Evolutionary conservation across 2,888 invertebrate species (phyloP).

Genomic region (Deroplatys truncata): DNA sequence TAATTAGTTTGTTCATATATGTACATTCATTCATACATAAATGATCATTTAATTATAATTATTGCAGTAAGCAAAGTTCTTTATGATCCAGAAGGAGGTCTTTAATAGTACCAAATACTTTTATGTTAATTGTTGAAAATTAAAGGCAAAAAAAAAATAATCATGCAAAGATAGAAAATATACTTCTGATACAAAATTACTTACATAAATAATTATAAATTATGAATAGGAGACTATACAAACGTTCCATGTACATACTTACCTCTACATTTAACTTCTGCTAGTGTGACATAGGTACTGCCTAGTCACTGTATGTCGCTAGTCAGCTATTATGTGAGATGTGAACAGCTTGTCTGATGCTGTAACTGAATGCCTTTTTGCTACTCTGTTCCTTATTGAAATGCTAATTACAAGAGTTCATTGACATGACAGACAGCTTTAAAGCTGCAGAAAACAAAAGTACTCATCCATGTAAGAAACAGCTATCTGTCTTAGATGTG

Average conservation of each 20-base stretch:
- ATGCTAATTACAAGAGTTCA: not conserved
- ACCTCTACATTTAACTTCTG: not conserved
- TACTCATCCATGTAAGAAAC: not conserved
- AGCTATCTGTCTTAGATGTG: not conserved
- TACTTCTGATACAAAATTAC: too few relatives aligned
- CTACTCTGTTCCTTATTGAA: not conserved
- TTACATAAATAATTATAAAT: not conserved
- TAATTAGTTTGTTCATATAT: too few relatives aligned
- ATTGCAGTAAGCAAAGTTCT: too few relatives aligned
- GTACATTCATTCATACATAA: too few relatives aligned
- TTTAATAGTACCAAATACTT: too few relatives aligned
- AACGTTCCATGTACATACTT: not conserved
- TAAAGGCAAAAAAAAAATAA: too few relatives aligned
- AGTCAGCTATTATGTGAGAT: not conserved
- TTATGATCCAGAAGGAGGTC: too few relatives aligned
- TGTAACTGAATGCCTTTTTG: not conserved
- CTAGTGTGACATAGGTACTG: not conserved
- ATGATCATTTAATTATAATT: too few relatives aligned
- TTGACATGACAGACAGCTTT: not conserved
- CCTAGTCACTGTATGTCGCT: not conserved
- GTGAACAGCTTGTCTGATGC: not conserved
- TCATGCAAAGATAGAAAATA: too few relatives aligned
- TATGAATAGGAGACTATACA: not conserved
- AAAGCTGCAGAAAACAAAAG: not conserved
- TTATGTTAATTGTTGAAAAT: too few relatives aligned